phyloP scores from a whole-genome alignment of 2,888 invertebrate genomes.

The Periphyllus acericola region DNA sequence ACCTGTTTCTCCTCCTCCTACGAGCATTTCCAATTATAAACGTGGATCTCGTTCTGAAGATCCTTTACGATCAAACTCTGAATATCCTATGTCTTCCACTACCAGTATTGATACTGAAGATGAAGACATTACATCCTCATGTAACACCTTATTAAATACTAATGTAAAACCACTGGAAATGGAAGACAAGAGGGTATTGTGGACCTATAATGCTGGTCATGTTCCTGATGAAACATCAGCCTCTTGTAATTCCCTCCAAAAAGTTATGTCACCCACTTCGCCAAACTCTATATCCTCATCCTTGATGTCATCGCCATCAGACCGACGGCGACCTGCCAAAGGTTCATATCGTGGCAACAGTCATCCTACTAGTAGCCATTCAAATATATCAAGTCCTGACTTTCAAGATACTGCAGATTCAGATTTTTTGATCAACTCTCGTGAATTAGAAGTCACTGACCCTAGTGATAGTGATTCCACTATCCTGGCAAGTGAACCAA shows the following conservation, averaged over 20 bases:
- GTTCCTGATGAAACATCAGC: slow-evolving; percentile 54
- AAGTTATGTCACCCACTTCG: slow-evolving; percentile 74
- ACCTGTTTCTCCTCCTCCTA: slow-evolving; percentile 51
- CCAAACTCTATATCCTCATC: slow-evolving; percentile 90
- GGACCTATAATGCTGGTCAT: slow-evolving; percentile 90
- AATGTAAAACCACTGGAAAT: slow-evolving; percentile 69
- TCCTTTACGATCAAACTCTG: slow-evolving; percentile 75
- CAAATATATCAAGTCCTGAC: slow-evolving; percentile 90
- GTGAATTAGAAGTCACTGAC: slow-evolving; percentile 86
- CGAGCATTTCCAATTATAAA: slow-evolving; percentile 53
- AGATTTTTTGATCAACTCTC: slow-evolving; percentile 77
- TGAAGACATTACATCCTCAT: slow-evolving; percentile 91
- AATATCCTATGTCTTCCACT: slow-evolving; percentile 67
- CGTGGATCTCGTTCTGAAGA: slow-evolving; percentile 74
- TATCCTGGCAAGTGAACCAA: slow-evolving; percentile 76
- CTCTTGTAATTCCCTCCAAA: slow-evolving; percentile 60
- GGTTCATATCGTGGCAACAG: slow-evolving; percentile 46
- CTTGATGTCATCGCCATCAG: slow-evolving; percentile 81
- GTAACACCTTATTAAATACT: slow-evolving; percentile 89
- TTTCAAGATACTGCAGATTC: slow-evolving; percentile 88
- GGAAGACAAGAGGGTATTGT: slow-evolving; percentile 78
- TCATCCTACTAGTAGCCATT: slow-evolving; percentile 69
- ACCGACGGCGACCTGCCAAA: slow-evolving; percentile 26
- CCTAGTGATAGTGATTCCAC: slow-evolving; percentile 91
- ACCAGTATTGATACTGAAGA: slow-evolving; percentile 93